Conservation (phyloP, 2,888 invertebrate genomes). For the Mesorhabditis spiculigera region DNA sequence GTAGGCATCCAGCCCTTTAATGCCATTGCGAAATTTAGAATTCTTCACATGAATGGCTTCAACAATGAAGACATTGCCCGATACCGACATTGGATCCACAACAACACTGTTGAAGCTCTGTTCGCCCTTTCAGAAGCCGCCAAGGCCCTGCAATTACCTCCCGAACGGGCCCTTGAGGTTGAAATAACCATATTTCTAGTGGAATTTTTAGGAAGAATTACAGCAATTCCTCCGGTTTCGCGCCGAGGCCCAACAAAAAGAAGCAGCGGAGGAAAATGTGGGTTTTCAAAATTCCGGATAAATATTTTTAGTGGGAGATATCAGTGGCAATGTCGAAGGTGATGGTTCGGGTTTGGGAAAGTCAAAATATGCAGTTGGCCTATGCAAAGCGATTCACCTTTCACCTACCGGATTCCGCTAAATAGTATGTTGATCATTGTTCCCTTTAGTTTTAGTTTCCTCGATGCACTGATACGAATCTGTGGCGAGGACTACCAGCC, state of each 20-base stretch:
- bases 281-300: too few relatives aligned
- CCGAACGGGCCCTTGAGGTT: slow-evolving; percentile 33
- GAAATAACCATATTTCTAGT: too few relatives aligned
- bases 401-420: slow-evolving; percentile 33
- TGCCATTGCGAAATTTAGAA: slow-evolving; percentile 19
- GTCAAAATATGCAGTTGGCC: slow-evolving; percentile 23
- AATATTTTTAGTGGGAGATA: slow-evolving; percentile 14
- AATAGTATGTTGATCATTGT: slow-evolving; percentile 27
- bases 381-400: slow-evolving; percentile 33
- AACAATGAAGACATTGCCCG: slow-evolving; percentile 28
- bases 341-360: slow-evolving; percentile 40
- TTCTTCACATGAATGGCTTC: slow-evolving; percentile 43
- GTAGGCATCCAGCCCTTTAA: slow-evolving; percentile 11
- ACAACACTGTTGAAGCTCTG: slow-evolving; percentile 34
- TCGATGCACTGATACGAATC: slow-evolving; percentile 36
- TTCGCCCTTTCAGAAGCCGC: slow-evolving; percentile 33
- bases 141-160: slow-evolving; percentile 18
- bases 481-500: slow-evolving; percentile 37
- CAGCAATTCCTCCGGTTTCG: slow-evolving; percentile 16
- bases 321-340: slow-evolving; percentile 32
- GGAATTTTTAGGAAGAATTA: slow-evolving; percentile 34
- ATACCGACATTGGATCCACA: slow-evolving; percentile 32
- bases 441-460: slow-evolving; percentile 22
- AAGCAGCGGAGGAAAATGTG: too few relatives aligned
- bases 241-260: too few relatives aligned